Conservation (phyloP, 1,140 invertebrate genomes). For the Brachionus rubens region DNA sequence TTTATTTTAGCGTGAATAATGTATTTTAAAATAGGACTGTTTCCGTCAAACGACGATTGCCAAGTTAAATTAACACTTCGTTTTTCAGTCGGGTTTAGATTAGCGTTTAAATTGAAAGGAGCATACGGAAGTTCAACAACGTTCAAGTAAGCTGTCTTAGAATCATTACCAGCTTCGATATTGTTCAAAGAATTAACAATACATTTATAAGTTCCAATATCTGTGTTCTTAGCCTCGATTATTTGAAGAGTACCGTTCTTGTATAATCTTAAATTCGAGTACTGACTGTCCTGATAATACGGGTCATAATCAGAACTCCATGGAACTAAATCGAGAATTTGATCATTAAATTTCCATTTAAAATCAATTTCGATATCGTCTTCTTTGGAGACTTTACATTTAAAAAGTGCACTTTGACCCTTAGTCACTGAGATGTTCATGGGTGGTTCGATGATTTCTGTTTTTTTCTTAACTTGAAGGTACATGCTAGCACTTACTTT, state of each 20-base stretch:
- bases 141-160: slow-evolving; percentile 67
- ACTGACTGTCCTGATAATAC: slow-evolving; percentile 45
- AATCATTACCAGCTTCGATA: slow-evolving; percentile 80
- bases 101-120: slow-evolving; percentile 39
- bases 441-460: slow-evolving; percentile 85
- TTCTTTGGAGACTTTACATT: slow-evolving; percentile 89
- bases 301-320: slow-evolving; percentile 4
- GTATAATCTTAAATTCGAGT: slow-evolving; percentile 50
- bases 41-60: slow-evolving; percentile 92
- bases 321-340: slow-evolving; percentile 72
- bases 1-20: slow-evolving; percentile 73
- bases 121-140: slow-evolving; percentile 47
- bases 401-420: slow-evolving; percentile 80
- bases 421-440: slow-evolving; percentile 81
- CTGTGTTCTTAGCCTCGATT: slow-evolving; percentile 59
- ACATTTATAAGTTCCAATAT: slow-evolving; percentile 63
- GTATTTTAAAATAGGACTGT: slow-evolving; percentile 86
- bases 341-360: slow-evolving; percentile 70
- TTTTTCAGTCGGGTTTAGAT: slow-evolving; percentile 60
- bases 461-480: slow-evolving; percentile 68
- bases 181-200: slow-evolving; percentile 68
- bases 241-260: slow-evolving; percentile 62
- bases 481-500: slow-evolving; percentile 46
- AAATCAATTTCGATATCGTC: slow-evolving; percentile 81
- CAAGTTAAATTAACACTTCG: slow-evolving; percentile 80